Conservation (phyloP, 2,113 vertebrate genomes). For the Pterocles orientalis region DNA sequence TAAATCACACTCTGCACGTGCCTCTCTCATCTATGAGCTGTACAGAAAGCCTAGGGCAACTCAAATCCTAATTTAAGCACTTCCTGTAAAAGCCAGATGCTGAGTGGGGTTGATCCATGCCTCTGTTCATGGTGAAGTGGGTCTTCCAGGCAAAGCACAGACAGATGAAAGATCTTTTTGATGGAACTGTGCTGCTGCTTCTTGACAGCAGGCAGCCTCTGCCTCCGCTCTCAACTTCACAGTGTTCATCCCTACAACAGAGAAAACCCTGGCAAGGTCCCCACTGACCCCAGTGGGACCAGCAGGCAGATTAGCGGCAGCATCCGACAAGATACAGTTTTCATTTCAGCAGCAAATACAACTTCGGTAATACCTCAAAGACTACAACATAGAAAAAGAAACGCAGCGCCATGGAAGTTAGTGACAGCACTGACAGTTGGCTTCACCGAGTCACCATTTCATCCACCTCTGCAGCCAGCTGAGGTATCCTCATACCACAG, state of each 20-base stretch:
- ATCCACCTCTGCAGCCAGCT: neutral
- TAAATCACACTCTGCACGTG: neutral
- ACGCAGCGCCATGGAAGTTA: neutral
- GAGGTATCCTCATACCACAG: accelerated
- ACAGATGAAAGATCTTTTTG: neutral
- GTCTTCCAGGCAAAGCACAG: neutral
- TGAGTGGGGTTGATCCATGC: neutral
- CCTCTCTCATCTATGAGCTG: neutral
- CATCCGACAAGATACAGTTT: neutral
- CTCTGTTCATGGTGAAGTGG: neutral
- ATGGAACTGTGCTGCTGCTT: neutral
- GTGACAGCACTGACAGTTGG: neutral
- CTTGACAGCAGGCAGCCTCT: neutral
- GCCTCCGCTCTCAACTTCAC: neutral
- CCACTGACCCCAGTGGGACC: neutral
- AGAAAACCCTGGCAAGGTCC: neutral
- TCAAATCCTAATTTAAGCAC: neutral
- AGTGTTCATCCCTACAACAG: neutral
- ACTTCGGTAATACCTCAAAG: neutral
- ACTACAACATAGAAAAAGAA: neutral
- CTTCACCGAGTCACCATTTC: neutral
- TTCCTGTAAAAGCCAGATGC: neutral
- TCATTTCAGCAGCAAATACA: neutral
- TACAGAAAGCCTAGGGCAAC: neutral
- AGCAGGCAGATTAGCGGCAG: neutral